A percentile compares a stretch with the other conserved stretches of the same genome.
Conservation (phyloP, 2,888 invertebrate species). For the Drosophila mulleri region DNA sequence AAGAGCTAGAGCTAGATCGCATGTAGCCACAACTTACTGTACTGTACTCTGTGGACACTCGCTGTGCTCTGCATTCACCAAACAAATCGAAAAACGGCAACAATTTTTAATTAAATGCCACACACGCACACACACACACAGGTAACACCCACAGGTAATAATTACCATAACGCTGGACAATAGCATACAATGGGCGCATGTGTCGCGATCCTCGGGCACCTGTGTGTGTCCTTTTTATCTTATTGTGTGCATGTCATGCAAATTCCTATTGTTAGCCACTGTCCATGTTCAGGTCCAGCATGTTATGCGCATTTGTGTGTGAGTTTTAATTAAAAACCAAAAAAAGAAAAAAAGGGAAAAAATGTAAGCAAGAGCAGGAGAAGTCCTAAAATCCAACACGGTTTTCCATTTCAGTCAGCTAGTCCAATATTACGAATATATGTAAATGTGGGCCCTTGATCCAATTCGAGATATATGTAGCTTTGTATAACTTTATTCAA, state of each 20-base stretch:
- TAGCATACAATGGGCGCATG: slow-evolving; percentile 35
- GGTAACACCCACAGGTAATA: slow-evolving; percentile 51
- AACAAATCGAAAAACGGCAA: slow-evolving; percentile 7
- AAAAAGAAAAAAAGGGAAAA: not conserved
- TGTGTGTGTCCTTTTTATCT: slow-evolving; percentile 45
- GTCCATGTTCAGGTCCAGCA: slow-evolving; percentile 31
- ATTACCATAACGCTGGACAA: slow-evolving; percentile 49
- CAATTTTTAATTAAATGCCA: slow-evolving; percentile 65
- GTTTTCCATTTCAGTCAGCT: not conserved
- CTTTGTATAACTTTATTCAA: too few relatives aligned
- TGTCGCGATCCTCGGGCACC: slow-evolving; percentile 36
- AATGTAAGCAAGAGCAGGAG: not conserved
- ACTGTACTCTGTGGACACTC: slow-evolving; percentile 5
- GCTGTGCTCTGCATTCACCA: not conserved
- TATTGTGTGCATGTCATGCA: slow-evolving; percentile 41
- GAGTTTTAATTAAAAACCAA: slow-evolving; percentile 48
- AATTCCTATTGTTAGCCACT: slow-evolving; percentile 49
- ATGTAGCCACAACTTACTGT: not conserved
- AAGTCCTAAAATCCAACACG: too few relatives aligned
- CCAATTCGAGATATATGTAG: too few relatives aligned
- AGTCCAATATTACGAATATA: too few relatives aligned
- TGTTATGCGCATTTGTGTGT: slow-evolving; percentile 36
- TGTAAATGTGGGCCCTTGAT: too few relatives aligned
- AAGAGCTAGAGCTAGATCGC: not conserved
- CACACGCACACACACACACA: slow-evolving; percentile 44